These are phyloP conservation scores for Cheilosia vernalis DNA, from an alignment of 2,888 invertebrate species.

Conservation along the genomic window DNA sequence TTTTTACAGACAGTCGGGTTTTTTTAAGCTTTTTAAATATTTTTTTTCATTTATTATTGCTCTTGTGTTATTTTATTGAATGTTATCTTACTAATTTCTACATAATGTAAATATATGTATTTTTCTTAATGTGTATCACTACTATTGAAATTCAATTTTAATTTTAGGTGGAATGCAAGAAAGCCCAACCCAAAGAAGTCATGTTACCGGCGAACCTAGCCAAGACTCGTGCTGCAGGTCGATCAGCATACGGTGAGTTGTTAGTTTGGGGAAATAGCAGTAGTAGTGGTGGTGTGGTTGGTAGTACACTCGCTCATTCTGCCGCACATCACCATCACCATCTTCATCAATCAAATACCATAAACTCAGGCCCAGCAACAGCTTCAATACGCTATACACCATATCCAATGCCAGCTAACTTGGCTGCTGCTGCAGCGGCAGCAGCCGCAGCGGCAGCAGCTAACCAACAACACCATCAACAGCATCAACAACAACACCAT, in stretches of 20 bases:
- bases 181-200: slow-evolving; percentile 99
- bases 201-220: slow-evolving; percentile 99
- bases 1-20: too few relatives aligned
- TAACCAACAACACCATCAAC: slow-evolving; percentile 84
- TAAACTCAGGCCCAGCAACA: slow-evolving; percentile 76
- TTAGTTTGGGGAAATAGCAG: slow-evolving; percentile 90
- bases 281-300: slow-evolving; percentile 83
- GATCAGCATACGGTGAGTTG: slow-evolving; percentile 99
- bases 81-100: too few relatives aligned
- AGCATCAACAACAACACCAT: slow-evolving; percentile 79
- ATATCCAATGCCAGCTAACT: slow-evolving; percentile 86
- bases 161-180: slow-evolving; percentile 99
- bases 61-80: too few relatives aligned
- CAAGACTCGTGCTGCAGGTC: slow-evolving; percentile 96
- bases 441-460: slow-evolving; percentile 79
- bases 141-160: slow-evolving; percentile 41
- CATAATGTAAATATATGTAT: too few relatives aligned
- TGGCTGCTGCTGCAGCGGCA: slow-evolving; percentile 81
- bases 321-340: slow-evolving; percentile 73
- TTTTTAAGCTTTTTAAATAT: too few relatives aligned
- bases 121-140: not conserved
- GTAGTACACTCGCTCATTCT: slow-evolving; percentile 80
- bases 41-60: too few relatives aligned
- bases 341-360: slow-evolving; percentile 75
- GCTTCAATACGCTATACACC: slow-evolving; percentile 86